phyloP scores from a whole-genome alignment of 2,113 vertebrate species.

The Leuciscus idus region DNA sequence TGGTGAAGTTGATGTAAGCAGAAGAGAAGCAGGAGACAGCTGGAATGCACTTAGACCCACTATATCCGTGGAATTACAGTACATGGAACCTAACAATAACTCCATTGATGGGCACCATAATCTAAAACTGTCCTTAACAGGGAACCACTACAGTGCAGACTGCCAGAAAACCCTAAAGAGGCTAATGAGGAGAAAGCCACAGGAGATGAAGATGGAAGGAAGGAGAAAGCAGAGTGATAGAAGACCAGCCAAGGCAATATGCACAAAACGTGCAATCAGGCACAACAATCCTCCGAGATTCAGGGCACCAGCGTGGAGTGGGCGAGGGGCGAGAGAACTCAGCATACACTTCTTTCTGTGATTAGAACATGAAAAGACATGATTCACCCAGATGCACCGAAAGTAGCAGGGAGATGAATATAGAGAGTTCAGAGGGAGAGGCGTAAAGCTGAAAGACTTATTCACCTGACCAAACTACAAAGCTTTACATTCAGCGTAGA shows the following conservation, averaged over 20 bases:
- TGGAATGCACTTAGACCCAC: not conserved
- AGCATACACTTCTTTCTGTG: constrained; percentile 39
- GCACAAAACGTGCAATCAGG: constrained; percentile 53
- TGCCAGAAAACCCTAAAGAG: constrained; percentile 23
- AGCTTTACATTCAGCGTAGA: constrained; percentile 13
- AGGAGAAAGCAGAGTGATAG: constrained; percentile 29
- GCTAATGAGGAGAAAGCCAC: constrained; percentile 26
- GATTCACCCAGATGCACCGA: constrained; percentile 43
- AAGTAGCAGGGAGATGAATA: constrained; percentile 31
- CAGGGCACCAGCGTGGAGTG: constrained; percentile 52
- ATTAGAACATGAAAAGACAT: constrained; percentile 50
- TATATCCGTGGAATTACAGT: not conserved
- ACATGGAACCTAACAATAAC: not conserved
- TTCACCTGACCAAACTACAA: constrained; percentile 21
- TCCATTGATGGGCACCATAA: not conserved
- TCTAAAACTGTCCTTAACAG: not conserved
- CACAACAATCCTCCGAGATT: constrained; percentile 56
- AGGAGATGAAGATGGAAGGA: constrained; percentile 41
- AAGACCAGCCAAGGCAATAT: constrained; percentile 50
- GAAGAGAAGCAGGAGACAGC: not conserved
- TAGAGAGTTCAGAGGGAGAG: constrained; percentile 15
- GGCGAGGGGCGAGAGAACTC: constrained; percentile 50
- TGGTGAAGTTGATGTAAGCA: not conserved
- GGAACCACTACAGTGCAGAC: not conserved
- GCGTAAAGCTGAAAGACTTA: not conserved